phyloP scores from a whole-genome alignment of 2,888 invertebrate genomes.

The Agrypnus murinus region DNA sequence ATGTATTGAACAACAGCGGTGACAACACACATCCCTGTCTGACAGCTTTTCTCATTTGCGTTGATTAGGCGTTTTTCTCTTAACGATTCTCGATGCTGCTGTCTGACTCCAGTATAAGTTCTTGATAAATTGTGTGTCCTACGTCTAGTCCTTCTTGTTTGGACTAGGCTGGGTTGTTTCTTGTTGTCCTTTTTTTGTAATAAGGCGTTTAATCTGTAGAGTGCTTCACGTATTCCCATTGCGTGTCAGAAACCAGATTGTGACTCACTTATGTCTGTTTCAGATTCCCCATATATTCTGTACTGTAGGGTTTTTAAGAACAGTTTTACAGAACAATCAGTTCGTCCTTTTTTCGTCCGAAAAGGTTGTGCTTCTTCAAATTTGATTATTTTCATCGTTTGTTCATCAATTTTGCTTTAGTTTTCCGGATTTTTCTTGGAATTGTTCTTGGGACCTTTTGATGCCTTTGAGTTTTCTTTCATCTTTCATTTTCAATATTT shows the following conservation, averaged over 20 bases:
- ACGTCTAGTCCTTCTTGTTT: constrained; percentile 6
- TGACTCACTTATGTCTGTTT: constrained; percentile 11
- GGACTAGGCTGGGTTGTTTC: not conserved
- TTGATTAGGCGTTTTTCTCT: not conserved
- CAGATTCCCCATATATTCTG: not conserved
- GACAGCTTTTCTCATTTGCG: not conserved
- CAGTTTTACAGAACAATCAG: constrained; percentile 4
- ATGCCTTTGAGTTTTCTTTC: constrained; percentile 4
- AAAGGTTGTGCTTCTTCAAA: not conserved
- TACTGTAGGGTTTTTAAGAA: not conserved
- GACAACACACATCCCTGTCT: constrained; percentile 5
- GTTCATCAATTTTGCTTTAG: not conserved
- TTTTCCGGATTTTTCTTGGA: constrained; percentile 2
- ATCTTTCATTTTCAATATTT: constrained; percentile 3
- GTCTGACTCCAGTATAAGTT: constrained; percentile 7
- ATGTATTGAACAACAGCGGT: constrained; percentile 6
- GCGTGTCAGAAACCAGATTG: not conserved
- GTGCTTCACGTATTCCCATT: not conserved
- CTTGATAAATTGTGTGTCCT: not conserved
- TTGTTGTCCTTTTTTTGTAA: not conserved
- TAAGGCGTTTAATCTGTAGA: not conserved
- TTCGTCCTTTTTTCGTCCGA: not conserved
- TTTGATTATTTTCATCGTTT: not conserved
- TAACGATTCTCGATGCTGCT: not conserved
- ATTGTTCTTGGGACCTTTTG: constrained; percentile 8